Conservation (phyloP, 2,797 vertebrate species). For the Acipenser oxyrinchus region DNA sequence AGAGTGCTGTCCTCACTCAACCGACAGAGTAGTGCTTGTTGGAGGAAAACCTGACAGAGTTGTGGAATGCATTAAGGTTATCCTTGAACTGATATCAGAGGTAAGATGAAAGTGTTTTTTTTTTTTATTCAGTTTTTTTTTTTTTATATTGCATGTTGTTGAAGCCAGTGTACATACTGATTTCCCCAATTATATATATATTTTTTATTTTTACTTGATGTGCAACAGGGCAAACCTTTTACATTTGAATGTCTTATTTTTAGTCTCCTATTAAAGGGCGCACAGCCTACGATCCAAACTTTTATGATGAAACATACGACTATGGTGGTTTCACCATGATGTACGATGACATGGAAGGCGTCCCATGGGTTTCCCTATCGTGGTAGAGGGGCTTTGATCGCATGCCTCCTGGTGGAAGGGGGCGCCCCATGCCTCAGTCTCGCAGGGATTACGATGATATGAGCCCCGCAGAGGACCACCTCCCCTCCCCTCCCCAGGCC, state of each 20-base stretch:
- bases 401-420: conserved; percentile 76
- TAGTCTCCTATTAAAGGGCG: conserved; percentile 93
- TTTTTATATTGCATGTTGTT: too few species aligned
- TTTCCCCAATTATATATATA: too few species aligned
- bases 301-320: conserved; percentile 93
- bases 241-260: neutral
- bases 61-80: conserved; percentile 94
- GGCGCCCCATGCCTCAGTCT: conserved; percentile 78
- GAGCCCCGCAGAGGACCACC: conserved; percentile 87
- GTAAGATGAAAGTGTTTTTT: conserved; percentile 41
- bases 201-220: too few species aligned
- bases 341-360: conserved; percentile 86
- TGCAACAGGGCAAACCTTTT: too few species aligned
- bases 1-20: conserved; percentile 97
- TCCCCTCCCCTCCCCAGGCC: conserved; percentile 68
- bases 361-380: conserved; percentile 84
- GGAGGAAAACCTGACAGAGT: conserved; percentile 93
- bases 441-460: conserved; percentile 94
- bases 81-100: conserved; percentile 90
- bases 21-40: conserved; percentile 92
- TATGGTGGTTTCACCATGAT: conserved; percentile 92
- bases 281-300: conserved; percentile 94
- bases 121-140: too few species aligned
- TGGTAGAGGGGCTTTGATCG: conserved; percentile 86
- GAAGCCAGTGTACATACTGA: too few species aligned